Evolutionary conservation across 2,888 invertebrate species (phyloP).

Genomic region (Hirtodrosophila alboralis): DNA sequence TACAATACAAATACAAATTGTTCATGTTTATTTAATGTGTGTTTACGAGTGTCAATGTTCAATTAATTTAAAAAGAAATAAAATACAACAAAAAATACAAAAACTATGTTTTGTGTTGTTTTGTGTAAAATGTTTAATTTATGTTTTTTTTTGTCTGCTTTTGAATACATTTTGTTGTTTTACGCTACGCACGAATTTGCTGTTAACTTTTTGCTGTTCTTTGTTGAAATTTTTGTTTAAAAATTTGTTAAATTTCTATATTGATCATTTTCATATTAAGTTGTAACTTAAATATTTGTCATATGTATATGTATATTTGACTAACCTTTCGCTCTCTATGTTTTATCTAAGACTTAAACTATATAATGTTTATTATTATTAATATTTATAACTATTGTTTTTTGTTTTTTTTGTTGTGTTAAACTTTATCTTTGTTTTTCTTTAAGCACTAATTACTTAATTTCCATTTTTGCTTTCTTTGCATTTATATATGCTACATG

Average conservation of each 20-base stretch:
- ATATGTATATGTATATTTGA: slow-evolving; percentile 61
- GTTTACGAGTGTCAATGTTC: too few relatives aligned
- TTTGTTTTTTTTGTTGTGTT: slow-evolving; percentile 4
- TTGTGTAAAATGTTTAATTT: slow-evolving; percentile 13
- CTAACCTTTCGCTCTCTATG: slow-evolving; percentile 37
- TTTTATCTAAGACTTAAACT: slow-evolving; percentile 53
- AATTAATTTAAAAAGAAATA: too few relatives aligned
- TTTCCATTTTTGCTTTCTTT: slow-evolving; percentile 2
- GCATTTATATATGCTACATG: slow-evolving; percentile 28
- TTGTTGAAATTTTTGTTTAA: slow-evolving; percentile 61
- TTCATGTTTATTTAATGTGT: slow-evolving; percentile 3
- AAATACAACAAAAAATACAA: too few relatives aligned
- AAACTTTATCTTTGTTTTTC: slow-evolving; percentile 1
- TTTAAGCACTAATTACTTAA: slow-evolving; percentile 26
- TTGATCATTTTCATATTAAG: slow-evolving; percentile 25
- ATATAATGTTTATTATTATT: slow-evolving; percentile 31
- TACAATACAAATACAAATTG: slow-evolving; percentile 42
- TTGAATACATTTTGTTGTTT: slow-evolving; percentile 35
- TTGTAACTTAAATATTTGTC: slow-evolving; percentile 54
- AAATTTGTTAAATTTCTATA: slow-evolving; percentile 51
- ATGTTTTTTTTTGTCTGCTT: slow-evolving; percentile 5
- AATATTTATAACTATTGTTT: slow-evolving; percentile 5
- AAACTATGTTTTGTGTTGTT: slow-evolving; percentile 2
- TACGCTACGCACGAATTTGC: slow-evolving; percentile 79
- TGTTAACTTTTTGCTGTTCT: slow-evolving; percentile 81